These are phyloP conservation scores for Tribolium madens DNA, from an alignment of 1,140 invertebrate species.

Conservation along the genomic window DNA sequence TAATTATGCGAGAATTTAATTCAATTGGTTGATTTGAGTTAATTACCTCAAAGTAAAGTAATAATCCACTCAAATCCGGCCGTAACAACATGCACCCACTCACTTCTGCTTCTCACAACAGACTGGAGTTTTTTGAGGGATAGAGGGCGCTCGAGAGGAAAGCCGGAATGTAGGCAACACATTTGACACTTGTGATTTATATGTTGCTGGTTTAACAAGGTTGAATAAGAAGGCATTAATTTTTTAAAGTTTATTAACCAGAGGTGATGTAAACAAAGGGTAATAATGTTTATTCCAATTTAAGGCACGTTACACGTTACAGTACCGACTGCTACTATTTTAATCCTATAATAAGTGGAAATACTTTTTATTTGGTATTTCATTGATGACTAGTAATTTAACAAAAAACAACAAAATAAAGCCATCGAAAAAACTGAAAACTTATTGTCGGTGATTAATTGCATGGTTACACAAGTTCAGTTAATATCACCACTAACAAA, in stretches of 20 bases:
- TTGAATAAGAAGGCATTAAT: slow-evolving; percentile 14
- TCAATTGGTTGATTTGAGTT: neutral
- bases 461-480: slow-evolving; percentile 32
- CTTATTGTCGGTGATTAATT: slow-evolving; percentile 29
- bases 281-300: slow-evolving; percentile 42
- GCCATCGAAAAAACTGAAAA: slow-evolving; percentile 26
- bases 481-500: slow-evolving; percentile 48
- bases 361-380: slow-evolving; percentile 39
- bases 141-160: slow-evolving; percentile 19
- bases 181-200: neutral
- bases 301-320: slow-evolving; percentile 42
- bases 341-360: slow-evolving; percentile 38
- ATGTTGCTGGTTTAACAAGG: neutral
- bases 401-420: slow-evolving; percentile 33
- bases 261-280: slow-evolving; percentile 41
- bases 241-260: slow-evolving; percentile 39
- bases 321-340: slow-evolving; percentile 41
- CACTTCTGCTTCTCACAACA: slow-evolving; percentile 41
- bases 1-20: neutral
- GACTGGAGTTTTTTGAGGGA: slow-evolving; percentile 18
- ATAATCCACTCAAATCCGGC: slow-evolving; percentile 47
- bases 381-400: slow-evolving; percentile 31
- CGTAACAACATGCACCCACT: slow-evolving; percentile 50
- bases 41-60: slow-evolving; percentile 44
- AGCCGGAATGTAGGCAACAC: slow-evolving; percentile 1